Evolutionary conservation across 2,888 invertebrate species (phyloP), one percentile per base, ranked within the genome.

Genomic region (Salpingus planirostris): DNA sequence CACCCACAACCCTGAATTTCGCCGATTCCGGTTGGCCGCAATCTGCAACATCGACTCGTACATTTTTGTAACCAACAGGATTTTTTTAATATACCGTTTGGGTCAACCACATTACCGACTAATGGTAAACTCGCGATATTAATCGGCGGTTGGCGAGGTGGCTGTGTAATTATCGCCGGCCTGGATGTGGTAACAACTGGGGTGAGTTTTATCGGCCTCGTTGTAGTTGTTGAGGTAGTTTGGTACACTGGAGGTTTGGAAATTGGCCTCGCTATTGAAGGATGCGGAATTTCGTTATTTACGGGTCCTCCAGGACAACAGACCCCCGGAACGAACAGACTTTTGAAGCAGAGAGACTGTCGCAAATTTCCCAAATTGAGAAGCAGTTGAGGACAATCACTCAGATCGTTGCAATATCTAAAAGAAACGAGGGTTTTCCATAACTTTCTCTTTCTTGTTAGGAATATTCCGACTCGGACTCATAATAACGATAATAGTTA

Each of bases 271-370:
- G 36, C n/a, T n/a, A n/a, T n/a, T n/a, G n/a, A n/a, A n/a, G n/a
- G n/a, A n/a, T n/a, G n/a, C n/a, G n/a, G n/a, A n/a, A n/a, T n/a
- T n/a, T n/a, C n/a, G n/a, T n/a, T n/a, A n/a, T n/a, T n/a, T n/a
- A n/a, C n/a, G n/a, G n/a, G n/a, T n/a, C n/a, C 18, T 18, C 62
- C 47, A 0, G 91, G 91, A 60, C 92, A 92, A 56, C 92, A 92
- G 2, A 92, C 91, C 1, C 92, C 92, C 1, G 92, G 92, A 2
- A 88, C 85, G 53, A 91, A 90, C 2, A 91, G 69, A 41, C 85
- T 87, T 65, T 91, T 90, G 56, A 92, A 92, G 55, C 92, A 92
- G 6, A 92, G 68, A 0, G 90, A 90, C 54, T 89, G 87, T 15
- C 91, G 67, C 11, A 92, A 67, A 57, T 80, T 83, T 8, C 81